Evolutionary conservation across 2,797 vertebrate species (phyloP).

Genomic region (Sarcoramphus papa): DNA sequence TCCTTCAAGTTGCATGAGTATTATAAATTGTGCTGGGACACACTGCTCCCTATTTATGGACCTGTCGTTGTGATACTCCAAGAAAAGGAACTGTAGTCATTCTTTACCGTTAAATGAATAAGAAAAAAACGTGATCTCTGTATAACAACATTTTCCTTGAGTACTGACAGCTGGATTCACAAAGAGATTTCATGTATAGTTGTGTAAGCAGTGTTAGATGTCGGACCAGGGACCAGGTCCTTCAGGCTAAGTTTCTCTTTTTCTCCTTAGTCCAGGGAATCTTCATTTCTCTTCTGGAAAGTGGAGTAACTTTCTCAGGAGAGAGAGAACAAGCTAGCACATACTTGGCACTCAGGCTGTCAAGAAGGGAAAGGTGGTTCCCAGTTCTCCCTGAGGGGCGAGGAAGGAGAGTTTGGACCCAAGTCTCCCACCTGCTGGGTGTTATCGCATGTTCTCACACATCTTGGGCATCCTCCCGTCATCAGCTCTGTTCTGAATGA

Average conservation of each 20-base stretch:
- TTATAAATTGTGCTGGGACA: neutral
- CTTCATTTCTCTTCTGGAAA: neutral
- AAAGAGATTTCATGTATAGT: neutral
- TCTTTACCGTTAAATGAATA: neutral
- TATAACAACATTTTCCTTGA: neutral
- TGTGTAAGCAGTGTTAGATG: neutral
- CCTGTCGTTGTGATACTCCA: neutral
- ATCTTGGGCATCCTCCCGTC: neutral
- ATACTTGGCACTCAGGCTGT: neutral
- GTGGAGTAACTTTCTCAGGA: neutral
- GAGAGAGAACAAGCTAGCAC: neutral
- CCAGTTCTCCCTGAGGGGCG: neutral
- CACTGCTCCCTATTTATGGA: slow-evolving; percentile 14
- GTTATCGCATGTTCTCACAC: neutral
- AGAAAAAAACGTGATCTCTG: neutral
- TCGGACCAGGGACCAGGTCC: neutral
- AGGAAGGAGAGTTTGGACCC: neutral
- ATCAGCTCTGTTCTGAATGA: neutral
- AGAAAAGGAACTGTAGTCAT: neutral
- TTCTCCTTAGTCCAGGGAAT: neutral
- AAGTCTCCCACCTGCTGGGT: neutral
- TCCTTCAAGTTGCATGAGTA: neutral
- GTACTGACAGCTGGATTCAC: neutral
- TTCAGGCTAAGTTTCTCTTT: neutral
- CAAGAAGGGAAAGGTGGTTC: neutral